Conservation (phyloP, 2,888 invertebrate genomes). For the Eudasyphora cyanicolor region DNA sequence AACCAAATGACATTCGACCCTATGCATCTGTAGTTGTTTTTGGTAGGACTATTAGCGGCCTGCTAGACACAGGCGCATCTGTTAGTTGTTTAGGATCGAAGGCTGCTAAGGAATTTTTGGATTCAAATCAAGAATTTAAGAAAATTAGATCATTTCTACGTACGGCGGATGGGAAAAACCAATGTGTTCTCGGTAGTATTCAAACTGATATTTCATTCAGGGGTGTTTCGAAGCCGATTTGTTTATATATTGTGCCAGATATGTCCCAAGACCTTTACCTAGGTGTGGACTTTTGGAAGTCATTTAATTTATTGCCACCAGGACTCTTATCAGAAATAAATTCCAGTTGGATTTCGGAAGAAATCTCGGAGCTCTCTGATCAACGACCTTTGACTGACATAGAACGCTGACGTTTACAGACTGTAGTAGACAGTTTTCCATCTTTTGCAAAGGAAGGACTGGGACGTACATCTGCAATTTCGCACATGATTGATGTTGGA, state of each 20-base stretch:
- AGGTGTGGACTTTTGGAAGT: conserved; percentile 56
- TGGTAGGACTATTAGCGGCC: background rate
- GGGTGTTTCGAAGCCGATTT: background rate
- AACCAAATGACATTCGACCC: conserved; percentile 41
- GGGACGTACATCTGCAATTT: too few species aligned
- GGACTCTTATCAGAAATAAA: conserved; percentile 6
- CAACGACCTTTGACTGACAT: too few species aligned
- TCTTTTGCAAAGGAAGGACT: conserved; percentile 49
- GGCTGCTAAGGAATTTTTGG: conserved; percentile 22
- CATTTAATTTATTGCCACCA: conserved; percentile 25
- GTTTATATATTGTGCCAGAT: conserved; percentile 33
- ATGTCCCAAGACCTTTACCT: conserved; percentile 45
- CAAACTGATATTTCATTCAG: background rate
- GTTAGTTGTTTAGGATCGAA: conserved; percentile 45
- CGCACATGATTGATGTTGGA: too few species aligned
- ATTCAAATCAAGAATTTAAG: background rate
- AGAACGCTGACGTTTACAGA: background rate
- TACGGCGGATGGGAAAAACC: conserved; percentile 47
- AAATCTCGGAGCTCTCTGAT: too few species aligned
- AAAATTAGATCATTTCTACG: conserved; percentile 1
- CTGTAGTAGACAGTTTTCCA: conserved; percentile 43
- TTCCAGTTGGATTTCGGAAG: background rate
- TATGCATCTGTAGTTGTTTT: conserved; percentile 5
- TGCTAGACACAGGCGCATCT: conserved; percentile 51
- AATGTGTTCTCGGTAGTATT: conserved; percentile 19